Evolutionary conservation across 2,888 invertebrate species (phyloP).

Genomic region (Epinotia nisella): DNA sequence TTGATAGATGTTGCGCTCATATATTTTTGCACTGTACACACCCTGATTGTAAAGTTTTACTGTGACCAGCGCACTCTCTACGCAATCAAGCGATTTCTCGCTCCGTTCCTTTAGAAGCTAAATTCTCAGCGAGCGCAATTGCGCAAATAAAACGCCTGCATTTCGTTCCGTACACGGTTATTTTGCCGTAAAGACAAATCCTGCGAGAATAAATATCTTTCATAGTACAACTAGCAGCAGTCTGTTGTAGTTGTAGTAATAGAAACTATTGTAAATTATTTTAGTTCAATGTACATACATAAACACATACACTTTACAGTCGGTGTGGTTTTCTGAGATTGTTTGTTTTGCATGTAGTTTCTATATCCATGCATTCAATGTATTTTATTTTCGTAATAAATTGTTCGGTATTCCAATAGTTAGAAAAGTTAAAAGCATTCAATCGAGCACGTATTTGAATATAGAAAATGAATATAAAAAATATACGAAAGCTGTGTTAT

Average conservation of each 20-base stretch:
- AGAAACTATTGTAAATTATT: no score
- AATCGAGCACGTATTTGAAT: no score
- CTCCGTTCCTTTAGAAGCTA: slow-evolving; percentile 39
- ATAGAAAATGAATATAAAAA: no score
- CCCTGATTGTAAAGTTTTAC: slow-evolving; percentile 15
- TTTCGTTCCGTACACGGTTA: slow-evolving; percentile 41
- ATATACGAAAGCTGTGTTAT: no score
- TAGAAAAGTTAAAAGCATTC: no score
- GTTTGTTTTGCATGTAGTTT: no score
- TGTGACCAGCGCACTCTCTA: slow-evolving; percentile 26
- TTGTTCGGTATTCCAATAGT: no score
- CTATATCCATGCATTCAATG: no score
- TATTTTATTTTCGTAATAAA: no score
- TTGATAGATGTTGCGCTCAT: not conserved
- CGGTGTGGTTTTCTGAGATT: no score
- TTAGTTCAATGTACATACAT: no score
- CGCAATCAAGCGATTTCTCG: slow-evolving; percentile 44
- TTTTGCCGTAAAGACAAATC: slow-evolving; percentile 45
- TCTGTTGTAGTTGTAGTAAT: not conserved
- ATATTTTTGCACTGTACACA: not conserved
- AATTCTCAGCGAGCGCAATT: slow-evolving; percentile 42
- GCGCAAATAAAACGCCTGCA: slow-evolving; percentile 44
- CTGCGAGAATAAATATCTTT: slow-evolving; percentile 29
- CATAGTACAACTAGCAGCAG: slow-evolving; percentile 31
- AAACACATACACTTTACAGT: no score